A percentile compares a stretch with the other conserved stretches of the same genome.
phyloP scores from a whole-genome alignment of 1,140 invertebrate species.

The Cotesia glomerata region DNA sequence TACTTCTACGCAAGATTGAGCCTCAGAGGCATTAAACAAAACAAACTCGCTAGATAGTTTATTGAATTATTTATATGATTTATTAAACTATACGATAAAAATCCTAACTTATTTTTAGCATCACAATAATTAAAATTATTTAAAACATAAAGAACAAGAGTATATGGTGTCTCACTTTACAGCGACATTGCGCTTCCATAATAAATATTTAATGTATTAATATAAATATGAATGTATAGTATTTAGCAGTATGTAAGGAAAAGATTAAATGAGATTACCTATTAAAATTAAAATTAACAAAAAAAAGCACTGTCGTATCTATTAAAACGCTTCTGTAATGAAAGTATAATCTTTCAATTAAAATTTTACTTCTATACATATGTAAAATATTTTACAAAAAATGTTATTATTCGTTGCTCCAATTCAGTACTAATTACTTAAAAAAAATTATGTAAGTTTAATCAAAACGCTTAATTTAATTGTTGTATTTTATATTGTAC shows the following conservation, averaged over 20 bases:
- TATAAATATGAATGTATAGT: background rate
- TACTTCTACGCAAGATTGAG: constrained; percentile 13
- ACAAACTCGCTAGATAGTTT: background rate
- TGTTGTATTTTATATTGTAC: too few relatives aligned
- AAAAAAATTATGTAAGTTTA: background rate
- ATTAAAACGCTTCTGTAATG: constrained; percentile 12
- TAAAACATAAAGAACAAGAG: background rate
- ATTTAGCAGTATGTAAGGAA: background rate
- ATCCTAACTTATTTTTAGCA: too few relatives aligned
- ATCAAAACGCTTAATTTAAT: background rate
- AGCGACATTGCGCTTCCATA: constrained; percentile 26
- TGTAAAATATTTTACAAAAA: background rate
- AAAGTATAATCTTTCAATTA: constrained; percentile 3
- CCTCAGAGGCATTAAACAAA: background rate
- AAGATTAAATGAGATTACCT: constrained; percentile 10
- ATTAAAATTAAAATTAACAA: constrained; percentile 11
- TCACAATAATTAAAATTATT: too few relatives aligned
- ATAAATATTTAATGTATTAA: constrained; percentile 7
- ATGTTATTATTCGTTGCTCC: background rate
- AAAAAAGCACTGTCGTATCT: background rate
- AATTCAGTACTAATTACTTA: background rate
- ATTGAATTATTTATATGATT: background rate
- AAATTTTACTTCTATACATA: background rate
- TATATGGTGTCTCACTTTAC: background rate
- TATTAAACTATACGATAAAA: too few relatives aligned